Evolutionary conservation across 2,797 vertebrate genomes (phyloP).

Genomic region (Neosalanx taihuensis): DNA sequence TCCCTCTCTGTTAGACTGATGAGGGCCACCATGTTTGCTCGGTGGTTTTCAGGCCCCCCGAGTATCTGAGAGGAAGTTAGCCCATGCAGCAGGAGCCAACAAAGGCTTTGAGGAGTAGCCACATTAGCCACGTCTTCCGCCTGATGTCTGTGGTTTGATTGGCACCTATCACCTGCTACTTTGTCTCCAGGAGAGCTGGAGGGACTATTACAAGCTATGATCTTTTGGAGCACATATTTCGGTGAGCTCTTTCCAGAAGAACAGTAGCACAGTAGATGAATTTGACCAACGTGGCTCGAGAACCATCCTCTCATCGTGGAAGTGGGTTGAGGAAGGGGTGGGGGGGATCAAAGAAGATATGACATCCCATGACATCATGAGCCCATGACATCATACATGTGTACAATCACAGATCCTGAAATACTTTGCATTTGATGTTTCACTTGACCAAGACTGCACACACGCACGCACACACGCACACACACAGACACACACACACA

Average conservation of each 20-base stretch:
- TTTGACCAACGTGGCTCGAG: not conserved
- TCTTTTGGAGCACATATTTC: not conserved
- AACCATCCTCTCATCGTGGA: not conserved
- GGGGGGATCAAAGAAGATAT: no score
- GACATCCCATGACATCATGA: no score
- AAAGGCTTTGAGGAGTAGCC: not conserved
- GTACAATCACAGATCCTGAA: not conserved
- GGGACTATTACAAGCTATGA: not conserved
- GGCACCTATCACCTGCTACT: constrained; percentile 64
- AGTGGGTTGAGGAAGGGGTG: not conserved
- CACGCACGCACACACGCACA: constrained; percentile 27
- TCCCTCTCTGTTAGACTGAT: constrained; percentile 38
- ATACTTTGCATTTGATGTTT: not conserved
- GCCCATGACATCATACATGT: not conserved
- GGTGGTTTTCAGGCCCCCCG: constrained; percentile 33
- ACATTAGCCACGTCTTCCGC: not conserved
- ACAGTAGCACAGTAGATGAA: not conserved
- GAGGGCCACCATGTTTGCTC: constrained; percentile 49
- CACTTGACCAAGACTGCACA: not conserved
- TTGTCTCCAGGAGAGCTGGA: constrained; percentile 11
- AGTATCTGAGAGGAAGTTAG: constrained; percentile 40
- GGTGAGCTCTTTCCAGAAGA: not conserved
- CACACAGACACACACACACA: constrained; percentile 25
- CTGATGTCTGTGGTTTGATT: not conserved
- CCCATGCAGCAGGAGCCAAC: not conserved